phyloP scores from a whole-genome alignment of 2,113 vertebrate genomes.

The Percopsis transmontana region DNA sequence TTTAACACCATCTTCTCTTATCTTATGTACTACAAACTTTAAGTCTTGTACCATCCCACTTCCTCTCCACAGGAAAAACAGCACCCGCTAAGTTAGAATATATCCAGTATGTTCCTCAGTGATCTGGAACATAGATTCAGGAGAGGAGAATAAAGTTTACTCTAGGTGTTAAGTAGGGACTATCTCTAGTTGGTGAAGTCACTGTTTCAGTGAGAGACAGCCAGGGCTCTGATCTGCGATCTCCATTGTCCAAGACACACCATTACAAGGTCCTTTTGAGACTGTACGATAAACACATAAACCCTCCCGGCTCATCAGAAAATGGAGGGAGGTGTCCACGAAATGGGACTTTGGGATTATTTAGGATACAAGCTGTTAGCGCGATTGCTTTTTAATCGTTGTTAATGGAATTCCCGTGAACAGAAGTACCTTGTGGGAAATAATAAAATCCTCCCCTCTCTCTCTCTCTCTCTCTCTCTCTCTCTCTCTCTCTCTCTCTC shows the following conservation, averaged over 20 bases:
- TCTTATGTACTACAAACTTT: too few relatives aligned
- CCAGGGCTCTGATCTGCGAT: constrained; percentile 12
- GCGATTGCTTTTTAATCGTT: constrained; percentile 68
- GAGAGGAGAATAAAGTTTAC: too few relatives aligned
- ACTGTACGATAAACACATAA: constrained; percentile 40
- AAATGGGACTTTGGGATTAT: constrained; percentile 49
- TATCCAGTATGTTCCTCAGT: too few relatives aligned
- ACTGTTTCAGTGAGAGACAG: constrained; percentile 1
- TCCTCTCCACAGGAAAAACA: too few relatives aligned
- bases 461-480: not conserved
- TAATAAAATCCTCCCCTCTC: constrained; percentile 12
- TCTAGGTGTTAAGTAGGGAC: too few relatives aligned
- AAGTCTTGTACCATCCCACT: too few relatives aligned
- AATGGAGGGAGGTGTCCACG: constrained; percentile 42
- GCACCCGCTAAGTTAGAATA: too few relatives aligned
- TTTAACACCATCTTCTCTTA: too few relatives aligned
- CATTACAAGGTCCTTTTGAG: constrained; percentile 32
- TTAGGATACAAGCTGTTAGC: constrained; percentile 62
- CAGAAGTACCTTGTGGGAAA: constrained; percentile 53
- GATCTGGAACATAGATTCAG: too few relatives aligned
- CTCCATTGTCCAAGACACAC: constrained; percentile 17
- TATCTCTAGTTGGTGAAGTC: too few relatives aligned
- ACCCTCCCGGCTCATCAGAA: constrained; percentile 52
- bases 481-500: constrained; percentile 26
- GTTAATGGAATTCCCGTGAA: constrained; percentile 62